These are phyloP conservation scores for Climacteris rufus DNA, from an alignment of 2,113 vertebrate genomes.

Conservation along the genomic window DNA sequence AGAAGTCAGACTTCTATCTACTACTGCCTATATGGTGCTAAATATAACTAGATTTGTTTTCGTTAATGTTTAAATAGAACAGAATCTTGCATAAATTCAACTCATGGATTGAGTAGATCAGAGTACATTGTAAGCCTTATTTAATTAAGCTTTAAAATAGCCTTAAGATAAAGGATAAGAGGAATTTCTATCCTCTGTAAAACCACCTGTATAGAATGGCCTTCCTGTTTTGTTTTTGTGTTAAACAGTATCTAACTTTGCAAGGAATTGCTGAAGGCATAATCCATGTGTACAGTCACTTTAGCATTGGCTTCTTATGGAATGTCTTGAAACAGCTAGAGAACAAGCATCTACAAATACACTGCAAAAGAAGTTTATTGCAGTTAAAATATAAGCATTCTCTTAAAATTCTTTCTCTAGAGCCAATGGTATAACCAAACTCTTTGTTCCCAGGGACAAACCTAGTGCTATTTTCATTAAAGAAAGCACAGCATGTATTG, in stretches of 20 bases:
- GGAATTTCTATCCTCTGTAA: not conserved
- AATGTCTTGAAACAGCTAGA: not conserved
- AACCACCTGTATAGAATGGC: not conserved
- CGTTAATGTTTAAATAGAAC: not conserved
- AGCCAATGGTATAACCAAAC: not conserved
- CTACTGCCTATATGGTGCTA: not conserved
- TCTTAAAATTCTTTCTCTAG: not conserved
- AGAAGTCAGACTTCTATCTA: not conserved
- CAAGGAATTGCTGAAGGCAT: not conserved
- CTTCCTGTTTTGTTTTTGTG: not conserved
- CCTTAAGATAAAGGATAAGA: not conserved
- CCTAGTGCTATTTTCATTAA: not conserved
- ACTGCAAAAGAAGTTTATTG: not conserved
- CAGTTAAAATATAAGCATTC: not conserved
- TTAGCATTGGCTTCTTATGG: not conserved
- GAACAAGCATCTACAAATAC: not conserved
- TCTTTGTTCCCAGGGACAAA: not conserved
- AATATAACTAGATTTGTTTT: not conserved
- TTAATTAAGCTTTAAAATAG: not conserved
- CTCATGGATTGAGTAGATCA: not conserved
- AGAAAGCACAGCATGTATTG: not conserved
- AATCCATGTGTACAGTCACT: not conserved
- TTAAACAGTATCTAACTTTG: not conserved
- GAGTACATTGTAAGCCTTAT: not conserved
- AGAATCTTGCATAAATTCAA: not conserved